Conservation (phyloP, 2,797 vertebrate species). For the Cottoperca gobio region DNA sequence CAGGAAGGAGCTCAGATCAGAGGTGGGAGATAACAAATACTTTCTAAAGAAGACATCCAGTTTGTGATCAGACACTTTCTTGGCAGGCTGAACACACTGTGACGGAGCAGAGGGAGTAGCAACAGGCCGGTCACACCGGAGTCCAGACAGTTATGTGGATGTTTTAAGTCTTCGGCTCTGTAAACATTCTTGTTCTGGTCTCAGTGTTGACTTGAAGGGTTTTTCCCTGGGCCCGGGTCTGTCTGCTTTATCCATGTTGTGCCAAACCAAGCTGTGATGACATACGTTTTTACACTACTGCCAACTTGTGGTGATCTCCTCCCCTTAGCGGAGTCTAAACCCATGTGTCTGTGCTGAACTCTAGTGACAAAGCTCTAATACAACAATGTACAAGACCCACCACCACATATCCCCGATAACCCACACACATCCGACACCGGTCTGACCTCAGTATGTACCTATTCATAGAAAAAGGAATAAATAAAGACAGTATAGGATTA, state of each 20-base stretch:
- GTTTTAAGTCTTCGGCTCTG: constrained; percentile 4
- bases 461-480: too few relatives aligned
- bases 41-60: constrained; percentile 47
- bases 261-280: neutral
- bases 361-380: neutral
- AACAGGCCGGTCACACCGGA: constrained; percentile 23
- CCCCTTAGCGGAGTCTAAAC: neutral
- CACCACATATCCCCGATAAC: too few relatives aligned
- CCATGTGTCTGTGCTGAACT: neutral
- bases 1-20: constrained; percentile 31
- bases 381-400: too few relatives aligned
- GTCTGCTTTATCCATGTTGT: neutral
- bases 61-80: constrained; percentile 45
- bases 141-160: neutral
- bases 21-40: constrained; percentile 44
- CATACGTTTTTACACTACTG: neutral
- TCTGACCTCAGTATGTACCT: too few relatives aligned
- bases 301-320: neutral
- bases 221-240: too few relatives aligned
- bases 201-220: neutral
- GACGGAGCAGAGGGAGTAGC: constrained; percentile 22
- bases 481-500: too few relatives aligned
- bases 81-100: constrained; percentile 18
- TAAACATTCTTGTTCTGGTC: neutral
- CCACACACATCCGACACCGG: too few relatives aligned